Conservation (phyloP, 2,888 invertebrate genomes). For the Agrochola macilenta region DNA sequence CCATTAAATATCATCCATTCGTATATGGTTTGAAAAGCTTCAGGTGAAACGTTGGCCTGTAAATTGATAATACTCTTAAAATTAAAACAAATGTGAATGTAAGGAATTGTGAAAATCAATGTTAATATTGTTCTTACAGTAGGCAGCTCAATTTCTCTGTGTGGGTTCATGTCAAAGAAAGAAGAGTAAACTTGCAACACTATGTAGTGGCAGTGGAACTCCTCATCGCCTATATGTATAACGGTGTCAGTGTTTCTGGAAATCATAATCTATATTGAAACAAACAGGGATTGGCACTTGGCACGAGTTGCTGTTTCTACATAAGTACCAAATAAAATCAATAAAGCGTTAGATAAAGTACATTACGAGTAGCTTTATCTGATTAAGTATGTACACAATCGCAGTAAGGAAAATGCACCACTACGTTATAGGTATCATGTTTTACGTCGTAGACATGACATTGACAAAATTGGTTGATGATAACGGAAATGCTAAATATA, state of each 20-base stretch:
- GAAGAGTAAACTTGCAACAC: constrained; percentile 93
- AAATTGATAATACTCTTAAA: constrained; percentile 16
- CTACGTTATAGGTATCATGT: background rate
- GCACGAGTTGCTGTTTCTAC: constrained; percentile 5
- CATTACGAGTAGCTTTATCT: constrained; percentile 37
- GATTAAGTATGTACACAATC: constrained; percentile 34
- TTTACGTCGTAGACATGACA: constrained; percentile 5
- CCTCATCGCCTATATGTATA: constrained; percentile 92
- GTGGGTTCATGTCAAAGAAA: constrained; percentile 90
- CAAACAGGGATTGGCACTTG: constrained; percentile 11
- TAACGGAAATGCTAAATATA: background rate
- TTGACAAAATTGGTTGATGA: constrained; percentile 2
- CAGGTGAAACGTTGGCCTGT: constrained; percentile 85
- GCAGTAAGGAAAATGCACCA: constrained; percentile 21
- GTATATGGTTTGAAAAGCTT: constrained; percentile 93
- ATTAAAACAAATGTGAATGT: background rate
- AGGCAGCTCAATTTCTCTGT: constrained; percentile 81
- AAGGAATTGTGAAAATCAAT: background rate
- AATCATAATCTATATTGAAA: constrained; percentile 45
- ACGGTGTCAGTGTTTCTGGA: constrained; percentile 93
- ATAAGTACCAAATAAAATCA: constrained; percentile 40
- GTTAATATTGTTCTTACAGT: constrained; percentile 72
- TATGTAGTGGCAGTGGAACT: constrained; percentile 93
- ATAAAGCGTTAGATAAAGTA: constrained; percentile 31
- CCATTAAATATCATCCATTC: constrained; percentile 94